Evolutionary conservation across 2,888 invertebrate species (phyloP).

Genomic region (Idaea dimidiata): DNA sequence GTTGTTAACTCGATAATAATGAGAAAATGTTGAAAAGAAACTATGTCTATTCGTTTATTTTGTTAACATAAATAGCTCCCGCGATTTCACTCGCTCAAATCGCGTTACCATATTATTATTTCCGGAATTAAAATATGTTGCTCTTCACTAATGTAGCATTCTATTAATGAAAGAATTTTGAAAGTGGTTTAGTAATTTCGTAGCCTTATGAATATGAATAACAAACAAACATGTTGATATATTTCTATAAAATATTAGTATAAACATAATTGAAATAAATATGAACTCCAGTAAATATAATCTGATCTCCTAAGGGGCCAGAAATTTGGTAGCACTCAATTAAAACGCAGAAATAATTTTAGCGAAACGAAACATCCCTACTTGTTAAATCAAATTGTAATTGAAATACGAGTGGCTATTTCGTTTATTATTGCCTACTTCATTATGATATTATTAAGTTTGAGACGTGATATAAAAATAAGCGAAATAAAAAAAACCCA

Average conservation of each 20-base stretch:
- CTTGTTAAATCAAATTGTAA: slow-evolving; percentile 73
- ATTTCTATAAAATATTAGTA: too few relatives aligned
- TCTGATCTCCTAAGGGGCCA: slow-evolving; percentile 61
- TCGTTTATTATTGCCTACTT: slow-evolving; percentile 37
- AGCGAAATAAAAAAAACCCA: slow-evolving; percentile 15
- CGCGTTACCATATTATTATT: too few relatives aligned
- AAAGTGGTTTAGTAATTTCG: too few relatives aligned
- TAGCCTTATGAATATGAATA: neutral
- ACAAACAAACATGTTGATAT: too few relatives aligned
- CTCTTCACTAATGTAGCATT: too few relatives aligned
- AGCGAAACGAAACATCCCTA: slow-evolving; percentile 61
- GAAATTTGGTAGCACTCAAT: slow-evolving; percentile 75
- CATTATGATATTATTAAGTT: slow-evolving; percentile 24
- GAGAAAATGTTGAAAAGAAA: too few relatives aligned
- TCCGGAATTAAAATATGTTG: too few relatives aligned
- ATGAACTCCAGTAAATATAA: slow-evolving; percentile 15
- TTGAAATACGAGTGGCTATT: slow-evolving; percentile 61
- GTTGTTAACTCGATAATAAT: too few relatives aligned
- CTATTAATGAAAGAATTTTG: too few relatives aligned
- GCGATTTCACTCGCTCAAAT: too few relatives aligned
- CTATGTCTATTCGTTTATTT: neutral
- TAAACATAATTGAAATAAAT: slow-evolving; percentile 15
- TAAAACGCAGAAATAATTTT: slow-evolving; percentile 74
- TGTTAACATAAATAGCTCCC: neutral
- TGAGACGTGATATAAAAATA: slow-evolving; percentile 9